Percentiles rank a stretch among this genome's conserved stretches.
Evolutionary conservation across 2,113 vertebrate species (phyloP).

Genomic region (Motacilla tschutschensis): DNA sequence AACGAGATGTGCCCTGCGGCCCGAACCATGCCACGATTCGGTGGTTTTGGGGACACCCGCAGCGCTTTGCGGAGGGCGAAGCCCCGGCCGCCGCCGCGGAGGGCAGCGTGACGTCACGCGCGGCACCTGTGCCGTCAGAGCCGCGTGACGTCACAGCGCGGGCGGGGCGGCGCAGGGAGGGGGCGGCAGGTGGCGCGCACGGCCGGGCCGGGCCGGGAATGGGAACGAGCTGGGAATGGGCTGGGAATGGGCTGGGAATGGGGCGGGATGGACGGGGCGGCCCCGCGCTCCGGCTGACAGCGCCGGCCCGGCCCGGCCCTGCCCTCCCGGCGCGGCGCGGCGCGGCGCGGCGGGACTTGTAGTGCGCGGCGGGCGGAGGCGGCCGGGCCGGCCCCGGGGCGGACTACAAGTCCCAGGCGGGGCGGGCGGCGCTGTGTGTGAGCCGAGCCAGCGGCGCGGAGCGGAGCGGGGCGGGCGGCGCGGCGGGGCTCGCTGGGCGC

Average conservation of each 20-base stretch:
- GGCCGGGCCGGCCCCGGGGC: no score
- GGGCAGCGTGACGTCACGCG: conserved; percentile 1
- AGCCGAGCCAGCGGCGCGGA: no score
- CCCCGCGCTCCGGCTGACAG: not conserved
- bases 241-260: no score
- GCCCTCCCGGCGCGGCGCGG: no score
- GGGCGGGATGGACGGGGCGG: not conserved
- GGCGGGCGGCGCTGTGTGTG: no score
- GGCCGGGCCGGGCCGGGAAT: not conserved
- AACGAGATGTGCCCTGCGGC: accelerated
- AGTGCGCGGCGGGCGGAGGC: no score
- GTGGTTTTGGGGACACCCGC: not conserved
- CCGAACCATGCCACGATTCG: accelerated
- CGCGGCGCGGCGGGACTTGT: no score
- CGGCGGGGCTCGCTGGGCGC: not conserved
- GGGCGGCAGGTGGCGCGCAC: not conserved
- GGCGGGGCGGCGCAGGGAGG: not conserved
- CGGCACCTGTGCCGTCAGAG: not conserved
- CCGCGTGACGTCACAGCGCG: not conserved
- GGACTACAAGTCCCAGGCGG: no score
- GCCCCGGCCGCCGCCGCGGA: not conserved
- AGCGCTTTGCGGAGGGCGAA: not conserved
- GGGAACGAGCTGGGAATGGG: no score
- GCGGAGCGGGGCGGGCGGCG: no score
- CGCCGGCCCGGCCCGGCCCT: no score